Evolutionary conservation across 2,888 invertebrate species (phyloP).

Genomic region (Ennomos fuscantarius): DNA sequence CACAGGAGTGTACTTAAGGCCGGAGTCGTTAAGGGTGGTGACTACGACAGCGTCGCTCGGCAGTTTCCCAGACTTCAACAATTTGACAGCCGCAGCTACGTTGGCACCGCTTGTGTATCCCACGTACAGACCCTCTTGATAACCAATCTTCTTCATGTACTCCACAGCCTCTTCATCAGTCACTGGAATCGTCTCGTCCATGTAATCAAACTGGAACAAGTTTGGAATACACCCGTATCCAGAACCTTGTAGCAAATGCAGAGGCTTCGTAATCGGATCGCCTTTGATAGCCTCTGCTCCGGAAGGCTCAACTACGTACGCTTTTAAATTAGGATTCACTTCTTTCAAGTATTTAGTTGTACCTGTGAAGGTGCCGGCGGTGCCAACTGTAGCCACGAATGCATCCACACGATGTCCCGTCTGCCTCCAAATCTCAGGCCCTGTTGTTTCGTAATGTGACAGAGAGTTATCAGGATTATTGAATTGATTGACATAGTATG

Average conservation of each 20-base stretch:
- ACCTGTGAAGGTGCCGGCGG: constrained; percentile 74
- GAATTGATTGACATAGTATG: constrained; percentile 75
- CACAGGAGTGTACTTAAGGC: constrained; percentile 74
- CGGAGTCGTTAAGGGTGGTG: constrained; percentile 70
- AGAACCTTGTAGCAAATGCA: constrained; percentile 77
- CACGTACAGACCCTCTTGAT: constrained; percentile 74
- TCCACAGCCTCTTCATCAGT: constrained; percentile 70
- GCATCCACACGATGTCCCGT: constrained; percentile 74
- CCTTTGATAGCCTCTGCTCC: constrained; percentile 76
- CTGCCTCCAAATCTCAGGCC: constrained; percentile 79
- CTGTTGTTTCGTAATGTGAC: constrained; percentile 73
- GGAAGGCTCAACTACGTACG: constrained; percentile 72
- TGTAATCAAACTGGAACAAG: constrained; percentile 67
- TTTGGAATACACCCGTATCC: constrained; percentile 75
- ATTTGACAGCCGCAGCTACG: constrained; percentile 73
- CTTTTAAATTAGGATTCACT: constrained; percentile 61
- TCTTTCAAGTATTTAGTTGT: constrained; percentile 73
- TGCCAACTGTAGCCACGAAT: constrained; percentile 74
- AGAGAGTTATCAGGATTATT: constrained; percentile 64
- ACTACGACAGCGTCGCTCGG: constrained; percentile 75
- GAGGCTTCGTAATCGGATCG: constrained; percentile 68
- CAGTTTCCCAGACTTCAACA: constrained; percentile 67
- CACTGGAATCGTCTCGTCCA: constrained; percentile 72
- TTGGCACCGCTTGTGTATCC: constrained; percentile 79
- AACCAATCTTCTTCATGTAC: constrained; percentile 68